phyloP scores from a whole-genome alignment of 2,888 invertebrate species.

The Furcula furcula region DNA sequence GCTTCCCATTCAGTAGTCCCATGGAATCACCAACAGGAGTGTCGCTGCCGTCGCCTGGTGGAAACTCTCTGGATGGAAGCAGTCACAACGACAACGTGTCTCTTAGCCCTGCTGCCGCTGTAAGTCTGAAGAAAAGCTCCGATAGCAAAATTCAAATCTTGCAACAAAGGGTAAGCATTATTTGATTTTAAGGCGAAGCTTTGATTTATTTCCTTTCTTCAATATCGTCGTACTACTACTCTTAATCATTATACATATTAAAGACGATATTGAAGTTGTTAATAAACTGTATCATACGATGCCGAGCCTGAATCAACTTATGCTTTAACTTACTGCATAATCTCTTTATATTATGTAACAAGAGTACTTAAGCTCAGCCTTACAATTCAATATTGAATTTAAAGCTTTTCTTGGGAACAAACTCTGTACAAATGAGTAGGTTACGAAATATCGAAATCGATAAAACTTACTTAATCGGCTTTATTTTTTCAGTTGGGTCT shows the following conservation, averaged over 20 bases:
- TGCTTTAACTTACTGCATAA: conserved; percentile 71
- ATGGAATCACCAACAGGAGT: conserved; percentile 88
- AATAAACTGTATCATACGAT: conserved; percentile 55
- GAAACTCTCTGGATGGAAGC: conserved; percentile 86
- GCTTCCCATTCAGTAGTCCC: conserved; percentile 84
- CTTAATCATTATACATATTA: conserved; percentile 21
- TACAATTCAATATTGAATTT: conserved; percentile 35
- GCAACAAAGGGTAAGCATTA: conserved; percentile 93
- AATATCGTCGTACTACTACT: conserved; percentile 54
- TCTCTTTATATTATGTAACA: conserved; percentile 33
- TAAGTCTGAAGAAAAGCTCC: conserved; percentile 85
- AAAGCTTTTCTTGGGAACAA: conserved; percentile 27
- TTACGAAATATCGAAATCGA: not conserved
- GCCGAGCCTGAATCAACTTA: conserved; percentile 81
- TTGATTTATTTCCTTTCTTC: conserved; percentile 62
- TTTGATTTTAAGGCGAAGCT: conserved; percentile 82
- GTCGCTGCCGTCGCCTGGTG: conserved; percentile 91
- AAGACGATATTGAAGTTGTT: conserved; percentile 55
- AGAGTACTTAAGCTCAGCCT: conserved; percentile 50
- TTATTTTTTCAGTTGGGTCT: conserved; percentile 92
- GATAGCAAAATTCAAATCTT: conserved; percentile 85
- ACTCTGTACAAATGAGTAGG: not conserved
- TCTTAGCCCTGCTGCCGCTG: conserved; percentile 85
- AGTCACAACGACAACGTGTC: conserved; percentile 81
- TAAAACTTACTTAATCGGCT: too few species aligned